Evolutionary conservation across 2,113 vertebrate genomes (phyloP), one percentile per base, ranked within the genome.

Genomic region (Asarcornis scutulata): DNA sequence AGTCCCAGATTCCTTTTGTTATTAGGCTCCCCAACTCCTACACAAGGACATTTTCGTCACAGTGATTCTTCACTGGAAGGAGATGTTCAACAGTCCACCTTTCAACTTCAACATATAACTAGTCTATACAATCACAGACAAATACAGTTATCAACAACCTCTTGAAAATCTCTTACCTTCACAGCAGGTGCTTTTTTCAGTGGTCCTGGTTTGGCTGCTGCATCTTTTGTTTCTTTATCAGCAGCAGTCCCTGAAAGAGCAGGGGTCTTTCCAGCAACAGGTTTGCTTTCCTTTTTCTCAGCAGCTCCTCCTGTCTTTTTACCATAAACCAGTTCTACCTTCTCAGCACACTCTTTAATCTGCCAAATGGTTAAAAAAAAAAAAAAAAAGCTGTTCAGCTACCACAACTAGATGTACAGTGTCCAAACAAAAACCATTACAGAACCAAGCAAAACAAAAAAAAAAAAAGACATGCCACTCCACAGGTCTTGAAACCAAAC

Each of bases 291-390:
- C 55, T 98, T 98, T 97, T 97, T 98, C 93, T 98, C 98, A 80
- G 95, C 66, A 81, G 97, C 86, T 73, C 97, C 97, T 63, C 96
- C 97, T 59, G 93, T 12, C 86, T 98, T 99, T 93, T 98, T 99
- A 73, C 98, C 98, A 97, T 98, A 98, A 76, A 97, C 95, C 29
- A 99, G 96, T 84, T 99, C 99, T 26, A 99, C 98, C 95, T 99
- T 99, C 86, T 99, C 99, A 81, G 99, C 98, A 96, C 98, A 98
- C 91, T 99, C 99, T 97, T 99, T 99, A 94, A 99, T 99, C 99
- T 99, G 85, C 42, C 29, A 73, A 96, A 63, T 29, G 42, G 53
- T 27, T 11, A 32, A 14, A 1, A 6, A 12, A 2, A 38, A 23
- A 29, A 36, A 11, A n/a, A 60, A 75, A 32, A 21, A n/a, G 14